A percentile compares a stretch with the other conserved stretches of the same genome.
Evolutionary conservation across 2,797 vertebrate species (phyloP).

Genomic region (Ctenochaetus hawaiiensis): DNA sequence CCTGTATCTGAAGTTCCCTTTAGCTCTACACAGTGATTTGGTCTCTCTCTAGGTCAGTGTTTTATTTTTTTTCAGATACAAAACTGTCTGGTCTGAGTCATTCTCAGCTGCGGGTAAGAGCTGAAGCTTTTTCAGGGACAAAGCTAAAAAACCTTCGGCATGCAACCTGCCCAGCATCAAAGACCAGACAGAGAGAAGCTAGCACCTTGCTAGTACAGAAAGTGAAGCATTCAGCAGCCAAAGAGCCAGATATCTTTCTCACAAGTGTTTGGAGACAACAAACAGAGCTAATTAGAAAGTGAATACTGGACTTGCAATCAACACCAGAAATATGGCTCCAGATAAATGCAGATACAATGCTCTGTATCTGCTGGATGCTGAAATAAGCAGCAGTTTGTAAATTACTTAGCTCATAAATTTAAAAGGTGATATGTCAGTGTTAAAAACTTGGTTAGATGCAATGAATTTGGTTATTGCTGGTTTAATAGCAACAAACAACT

Average conservation of each 20-base stretch:
- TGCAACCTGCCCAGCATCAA: no score
- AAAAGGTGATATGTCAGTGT: neutral
- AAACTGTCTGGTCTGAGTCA: neutral
- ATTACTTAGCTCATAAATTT: neutral
- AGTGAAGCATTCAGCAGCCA: neutral
- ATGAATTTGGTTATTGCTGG: no score
- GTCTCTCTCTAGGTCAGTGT: neutral
- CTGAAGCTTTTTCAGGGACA: neutral
- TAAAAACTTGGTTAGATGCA: neutral
- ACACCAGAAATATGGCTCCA: neutral
- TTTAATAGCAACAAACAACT: neutral
- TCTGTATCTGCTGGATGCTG: no score
- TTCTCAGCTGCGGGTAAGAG: neutral
- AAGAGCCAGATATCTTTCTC: neutral
- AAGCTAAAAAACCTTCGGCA: neutral
- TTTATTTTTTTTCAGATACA: constrained; percentile 2
- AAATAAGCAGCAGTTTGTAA: neutral
- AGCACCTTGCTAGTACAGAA: neutral
- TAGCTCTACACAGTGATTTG: neutral
- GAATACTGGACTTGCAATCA: neutral
- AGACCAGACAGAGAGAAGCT: neutral
- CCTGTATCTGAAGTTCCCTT: neutral
- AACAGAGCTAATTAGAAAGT: neutral
- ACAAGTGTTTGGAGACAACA: neutral
- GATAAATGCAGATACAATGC: neutral